Conservation (phyloP, 2,113 vertebrate species). For the Dasyornis broadbenti region DNA sequence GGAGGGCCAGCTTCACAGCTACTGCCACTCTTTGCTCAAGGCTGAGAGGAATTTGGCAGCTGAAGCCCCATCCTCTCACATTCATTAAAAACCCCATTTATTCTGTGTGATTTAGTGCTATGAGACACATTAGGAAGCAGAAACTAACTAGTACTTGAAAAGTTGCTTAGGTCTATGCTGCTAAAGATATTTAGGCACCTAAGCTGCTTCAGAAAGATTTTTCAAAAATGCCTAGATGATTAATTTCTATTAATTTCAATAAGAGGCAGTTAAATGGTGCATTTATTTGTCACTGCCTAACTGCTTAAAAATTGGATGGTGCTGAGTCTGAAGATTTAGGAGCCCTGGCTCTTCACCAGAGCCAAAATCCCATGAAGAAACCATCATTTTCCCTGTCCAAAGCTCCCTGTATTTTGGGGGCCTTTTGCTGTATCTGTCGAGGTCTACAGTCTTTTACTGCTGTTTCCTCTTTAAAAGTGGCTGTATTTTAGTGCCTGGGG, state of each 20-base stretch:
- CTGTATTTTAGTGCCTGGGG: neutral
- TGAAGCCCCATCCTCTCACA: neutral
- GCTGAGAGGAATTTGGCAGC: conserved; percentile 20
- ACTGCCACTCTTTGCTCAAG: neutral
- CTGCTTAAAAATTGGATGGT: conserved; percentile 40
- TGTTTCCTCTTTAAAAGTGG: neutral
- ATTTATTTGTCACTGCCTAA: conserved; percentile 56
- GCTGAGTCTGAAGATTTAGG: conserved; percentile 34
- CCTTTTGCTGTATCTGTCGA: neutral
- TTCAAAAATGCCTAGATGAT: conserved; percentile 45
- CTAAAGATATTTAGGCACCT: conserved; percentile 47
- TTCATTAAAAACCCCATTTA: conserved; percentile 29
- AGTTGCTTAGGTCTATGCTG: conserved; percentile 44
- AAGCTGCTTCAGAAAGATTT: conserved; percentile 42
- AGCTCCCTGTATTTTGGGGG: neutral
- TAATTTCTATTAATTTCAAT: conserved; percentile 60
- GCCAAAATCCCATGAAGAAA: neutral
- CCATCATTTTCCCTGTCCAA: neutral
- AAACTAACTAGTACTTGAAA: conserved; percentile 41
- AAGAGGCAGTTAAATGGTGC: conserved; percentile 53
- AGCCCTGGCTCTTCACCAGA: neutral
- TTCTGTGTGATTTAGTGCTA: conserved; percentile 44
- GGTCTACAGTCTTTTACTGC: neutral
- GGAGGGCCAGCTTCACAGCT: neutral
- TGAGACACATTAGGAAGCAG: conserved; percentile 23